Base-by-base conservation (phyloP, 2,113 vertebrate species). In the Dermatemys mawii region DNA sequence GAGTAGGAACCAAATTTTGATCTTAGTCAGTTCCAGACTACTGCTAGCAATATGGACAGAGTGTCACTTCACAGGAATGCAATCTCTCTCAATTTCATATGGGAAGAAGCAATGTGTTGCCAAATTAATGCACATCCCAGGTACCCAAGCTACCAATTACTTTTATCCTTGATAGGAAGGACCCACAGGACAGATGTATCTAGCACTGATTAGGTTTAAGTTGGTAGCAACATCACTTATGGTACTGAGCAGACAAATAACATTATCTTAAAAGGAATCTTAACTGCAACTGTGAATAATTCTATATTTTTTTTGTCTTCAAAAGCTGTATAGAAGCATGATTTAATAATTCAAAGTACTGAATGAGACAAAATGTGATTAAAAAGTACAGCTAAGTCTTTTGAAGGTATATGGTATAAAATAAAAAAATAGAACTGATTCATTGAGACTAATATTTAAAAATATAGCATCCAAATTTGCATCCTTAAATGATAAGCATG, bases 11-110 rank as follows among this genome's bases (percentile, higher is more conserved):
- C 60, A 92, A 82, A 87, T 92, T 86, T 95, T 96, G 92, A 94
- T 95, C 92, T 89, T 83, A 4, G 70, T 96, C 82, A 44, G 78
- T 90, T 95, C 70, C 48, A 82, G 95, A 6, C 84, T 19, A 3
- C 50, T 87, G 51, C 84, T 89, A 48, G 88, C 79, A 81, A 14
- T 92, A 81, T 89, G 94, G 82, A 75, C 54, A 93, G 81, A 92
- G 49, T 90, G 84, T 88, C 93, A 70, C 60, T 94, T 95, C 38
- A 78, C 29, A 91, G 86, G 70, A 91, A 91, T 85, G 44, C 76
- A 91, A 81, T 91, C 84, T 85, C 93, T 95, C 88, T 96, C 92
- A 93, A 86, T 94, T 95, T 89, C 14, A n/a, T 87, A 17, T 81
- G 48, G 95, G 87, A 54, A 70, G 90, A 87, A 70, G 63, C 63